Base-by-base conservation (phyloP, 2,113 vertebrate genomes). In the Platysteira castanea region DNA sequence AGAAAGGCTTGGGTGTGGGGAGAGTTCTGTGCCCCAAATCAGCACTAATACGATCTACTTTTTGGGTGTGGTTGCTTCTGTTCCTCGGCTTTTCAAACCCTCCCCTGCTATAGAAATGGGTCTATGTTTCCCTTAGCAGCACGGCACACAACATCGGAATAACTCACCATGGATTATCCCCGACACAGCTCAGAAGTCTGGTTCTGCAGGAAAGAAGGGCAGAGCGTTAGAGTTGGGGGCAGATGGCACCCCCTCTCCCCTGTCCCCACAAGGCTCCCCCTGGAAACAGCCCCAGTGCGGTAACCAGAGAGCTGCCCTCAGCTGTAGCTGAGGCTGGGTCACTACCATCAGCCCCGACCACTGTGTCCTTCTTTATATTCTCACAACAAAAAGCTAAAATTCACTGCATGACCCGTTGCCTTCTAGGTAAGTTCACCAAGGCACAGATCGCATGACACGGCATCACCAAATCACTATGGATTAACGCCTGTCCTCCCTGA, bases 331-430 rank as follows among this genome's bases (percentile, higher is more conserved):
- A 35, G 39, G 26, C 49, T 31, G 33, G 6, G 41, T 46, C 53
- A 30, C 20, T n/a, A 33, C 8, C 0, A 83, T 22, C 7, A 4
- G 50, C n/a, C 35, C 50, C 3, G 0, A 23, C 24, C 0, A 0
- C 46, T 52, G 6, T 0, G 0, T 28, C 21, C 46, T 69, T 63
- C 63, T 35, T 61, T 41, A 31, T 4, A 26, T 5, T 67, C 15
- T 23, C 41, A 41, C 37, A 76, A 37, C 2, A 57, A 2, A 68
- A 81, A 56, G 14, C 24, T 54, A 53, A 61, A 67, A 61, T 22
- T 20, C 6, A 22, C 33, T 47, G n/a, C 27, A 3, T 1, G 3
- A 52, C 52, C 56, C 39, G 28, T 9, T 2, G 1, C 24, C 31
- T 75, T 50, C 67, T 9, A 37, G 30, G 8, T 26, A 63, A 82